phyloP scores from a whole-genome alignment of 1,140 invertebrate genomes.

The Cotesia chilonis region DNA sequence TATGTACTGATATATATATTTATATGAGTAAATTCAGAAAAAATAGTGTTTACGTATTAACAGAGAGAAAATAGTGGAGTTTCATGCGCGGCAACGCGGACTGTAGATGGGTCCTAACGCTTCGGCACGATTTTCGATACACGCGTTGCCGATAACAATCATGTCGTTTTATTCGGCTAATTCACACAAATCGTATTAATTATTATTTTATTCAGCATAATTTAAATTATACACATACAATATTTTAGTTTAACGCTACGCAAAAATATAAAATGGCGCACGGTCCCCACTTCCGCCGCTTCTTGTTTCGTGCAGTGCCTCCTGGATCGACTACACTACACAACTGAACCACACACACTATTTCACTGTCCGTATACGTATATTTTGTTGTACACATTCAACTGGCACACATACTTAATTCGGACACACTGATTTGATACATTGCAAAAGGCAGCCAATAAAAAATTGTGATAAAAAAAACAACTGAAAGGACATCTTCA shows the following conservation, averaged over 20 bases:
- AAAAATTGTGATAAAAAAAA: too few species aligned
- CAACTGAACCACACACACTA: constrained; percentile 1
- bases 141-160: constrained; percentile 44
- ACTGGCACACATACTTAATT: too few species aligned
- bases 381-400: too few species aligned
- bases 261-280: constrained; percentile 67
- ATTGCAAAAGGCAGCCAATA: too few species aligned
- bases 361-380: too few species aligned
- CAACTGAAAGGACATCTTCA: too few species aligned
- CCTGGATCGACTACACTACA: constrained; percentile 33
- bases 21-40: constrained; percentile 44
- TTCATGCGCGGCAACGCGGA: constrained; percentile 50
- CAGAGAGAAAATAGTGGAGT: constrained; percentile 25
- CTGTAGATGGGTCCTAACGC: constrained; percentile 42
- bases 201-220: constrained; percentile 43
- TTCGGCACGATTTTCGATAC: constrained; percentile 38
- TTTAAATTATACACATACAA: constrained; percentile 55
- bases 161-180: constrained; percentile 44
- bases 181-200: constrained; percentile 43
- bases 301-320: constrained; percentile 40
- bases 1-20: constrained; percentile 37
- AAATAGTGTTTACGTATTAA: constrained; percentile 47
- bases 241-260: constrained; percentile 60
- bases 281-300: constrained; percentile 50
- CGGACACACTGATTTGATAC: too few species aligned